These are phyloP conservation scores for Drosophila busckii DNA, from an alignment of 1,140 invertebrate genomes.

Conservation along the genomic window DNA sequence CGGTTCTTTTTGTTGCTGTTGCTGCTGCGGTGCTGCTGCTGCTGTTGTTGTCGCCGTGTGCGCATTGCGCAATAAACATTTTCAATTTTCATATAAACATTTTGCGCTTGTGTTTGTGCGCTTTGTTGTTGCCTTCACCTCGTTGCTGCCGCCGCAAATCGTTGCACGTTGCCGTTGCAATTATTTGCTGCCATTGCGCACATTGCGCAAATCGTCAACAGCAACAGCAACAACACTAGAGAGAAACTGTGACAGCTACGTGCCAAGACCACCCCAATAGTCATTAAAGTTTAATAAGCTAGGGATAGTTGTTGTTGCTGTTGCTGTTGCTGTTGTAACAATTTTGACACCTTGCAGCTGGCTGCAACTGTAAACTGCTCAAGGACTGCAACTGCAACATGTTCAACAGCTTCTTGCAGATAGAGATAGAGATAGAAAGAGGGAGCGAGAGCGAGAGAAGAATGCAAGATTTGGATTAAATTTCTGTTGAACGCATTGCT, in stretches of 20 bases:
- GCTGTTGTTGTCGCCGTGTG: constrained; percentile 22
- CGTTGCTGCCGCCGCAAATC: constrained; percentile 72
- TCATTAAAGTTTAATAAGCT: constrained; percentile 66
- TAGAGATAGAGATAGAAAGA: no score
- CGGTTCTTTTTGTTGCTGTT: constrained; percentile 44
- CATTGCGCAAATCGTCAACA: constrained; percentile 39
- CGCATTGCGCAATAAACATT: constrained; percentile 68
- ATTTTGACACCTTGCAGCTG: constrained; percentile 30
- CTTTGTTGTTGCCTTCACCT: constrained; percentile 61
- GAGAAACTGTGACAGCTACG: constrained; percentile 39
- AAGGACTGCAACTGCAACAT: background rate
- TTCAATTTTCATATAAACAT: constrained; percentile 74
- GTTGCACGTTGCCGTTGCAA: constrained; percentile 69
- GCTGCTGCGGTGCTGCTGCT: constrained; percentile 16
- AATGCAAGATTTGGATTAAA: no score
- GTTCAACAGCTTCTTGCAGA: no score
- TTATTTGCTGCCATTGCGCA: constrained; percentile 56
- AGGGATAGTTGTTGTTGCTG: constrained; percentile 29
- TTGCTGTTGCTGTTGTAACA: constrained; percentile 34
- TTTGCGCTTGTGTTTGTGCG: constrained; percentile 21
- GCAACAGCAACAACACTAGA: constrained; percentile 8
- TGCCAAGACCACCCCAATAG: constrained; percentile 60
- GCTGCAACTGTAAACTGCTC: constrained; percentile 26
- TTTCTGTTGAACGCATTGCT: no score
- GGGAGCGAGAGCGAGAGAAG: no score